A percentile compares a stretch with the other conserved stretches of the same genome.
phyloP scores from a whole-genome alignment of 2,888 invertebrate species.

The Hydrotaea diabolus region DNA sequence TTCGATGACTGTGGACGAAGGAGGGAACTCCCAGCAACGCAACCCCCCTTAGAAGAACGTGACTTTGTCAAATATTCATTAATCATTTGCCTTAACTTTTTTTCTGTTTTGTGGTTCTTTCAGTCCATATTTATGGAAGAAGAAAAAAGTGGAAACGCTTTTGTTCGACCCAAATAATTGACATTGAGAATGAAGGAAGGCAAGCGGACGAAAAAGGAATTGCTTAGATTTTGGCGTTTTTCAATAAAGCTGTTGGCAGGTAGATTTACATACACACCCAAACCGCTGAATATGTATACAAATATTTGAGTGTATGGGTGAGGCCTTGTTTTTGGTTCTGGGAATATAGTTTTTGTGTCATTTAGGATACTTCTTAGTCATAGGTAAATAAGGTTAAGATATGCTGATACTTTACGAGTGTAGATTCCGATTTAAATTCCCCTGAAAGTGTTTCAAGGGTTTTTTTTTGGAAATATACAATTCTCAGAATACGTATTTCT shows the following conservation, averaged over 20 bases:
- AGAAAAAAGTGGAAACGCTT: slow-evolving; percentile 17
- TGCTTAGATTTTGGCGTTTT: slow-evolving; percentile 7
- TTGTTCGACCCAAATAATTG: slow-evolving; percentile 22
- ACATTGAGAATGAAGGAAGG: background rate
- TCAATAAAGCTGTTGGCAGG: background rate
- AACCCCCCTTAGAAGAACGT: slow-evolving; percentile 10
- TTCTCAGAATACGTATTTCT: too few species aligned
- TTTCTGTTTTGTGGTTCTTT: background rate
- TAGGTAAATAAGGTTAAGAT: too few species aligned
- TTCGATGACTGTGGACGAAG: background rate
- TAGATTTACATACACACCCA: background rate
- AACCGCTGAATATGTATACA: too few species aligned
- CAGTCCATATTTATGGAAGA: background rate
- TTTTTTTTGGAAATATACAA: too few species aligned
- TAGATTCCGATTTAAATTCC: too few species aligned
- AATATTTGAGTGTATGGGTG: too few species aligned
- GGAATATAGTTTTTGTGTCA: background rate
- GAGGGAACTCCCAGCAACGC: background rate
- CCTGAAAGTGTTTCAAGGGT: too few species aligned
- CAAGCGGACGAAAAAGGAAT: background rate
- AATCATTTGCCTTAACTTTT: background rate
- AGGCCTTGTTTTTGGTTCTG: too few species aligned
- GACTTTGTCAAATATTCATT: slow-evolving; percentile 29
- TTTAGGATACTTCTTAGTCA: too few species aligned
- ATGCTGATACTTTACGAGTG: too few species aligned